A percentile compares a stretch with the other conserved stretches of the same genome.
phyloP scores from a whole-genome alignment of 2,113 vertebrate species.

The Tragelaphus imberbis region DNA sequence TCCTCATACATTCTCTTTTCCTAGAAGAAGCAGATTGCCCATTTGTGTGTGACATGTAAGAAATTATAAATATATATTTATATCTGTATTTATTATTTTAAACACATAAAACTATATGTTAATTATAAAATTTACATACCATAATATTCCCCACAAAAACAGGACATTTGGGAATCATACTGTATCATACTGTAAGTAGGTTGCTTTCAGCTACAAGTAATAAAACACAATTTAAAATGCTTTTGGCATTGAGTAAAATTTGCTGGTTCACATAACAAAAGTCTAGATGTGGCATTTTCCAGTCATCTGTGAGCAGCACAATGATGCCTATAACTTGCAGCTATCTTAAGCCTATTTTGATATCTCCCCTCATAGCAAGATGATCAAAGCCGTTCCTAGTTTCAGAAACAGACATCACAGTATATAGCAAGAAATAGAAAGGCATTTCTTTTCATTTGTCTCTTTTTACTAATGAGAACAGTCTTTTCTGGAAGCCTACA shows the following conservation, averaged over 20 bases:
- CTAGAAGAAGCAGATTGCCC: background rate
- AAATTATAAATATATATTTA: background rate
- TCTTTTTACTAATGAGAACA: background rate
- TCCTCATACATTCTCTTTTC: background rate
- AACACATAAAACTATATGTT: background rate
- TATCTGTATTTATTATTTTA: background rate
- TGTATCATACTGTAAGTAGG: background rate
- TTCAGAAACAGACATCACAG: background rate
- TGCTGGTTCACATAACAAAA: background rate
- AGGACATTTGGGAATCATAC: background rate
- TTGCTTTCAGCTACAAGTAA: background rate
- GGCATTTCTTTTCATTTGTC: background rate
- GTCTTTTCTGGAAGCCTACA: background rate
- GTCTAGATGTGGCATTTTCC: background rate
- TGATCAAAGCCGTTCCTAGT: background rate
- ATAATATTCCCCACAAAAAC: background rate
- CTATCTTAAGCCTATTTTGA: background rate
- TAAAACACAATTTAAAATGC: background rate
- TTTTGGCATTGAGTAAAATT: background rate
- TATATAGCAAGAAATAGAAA: background rate
- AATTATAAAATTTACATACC: background rate
- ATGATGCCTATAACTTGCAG: background rate
- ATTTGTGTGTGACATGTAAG: background rate
- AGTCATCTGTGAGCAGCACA: background rate
- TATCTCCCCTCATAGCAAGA: background rate